Conservation (phyloP, 2,113 vertebrate genomes). For the Boulengeromyrus knoepffleri region DNA sequence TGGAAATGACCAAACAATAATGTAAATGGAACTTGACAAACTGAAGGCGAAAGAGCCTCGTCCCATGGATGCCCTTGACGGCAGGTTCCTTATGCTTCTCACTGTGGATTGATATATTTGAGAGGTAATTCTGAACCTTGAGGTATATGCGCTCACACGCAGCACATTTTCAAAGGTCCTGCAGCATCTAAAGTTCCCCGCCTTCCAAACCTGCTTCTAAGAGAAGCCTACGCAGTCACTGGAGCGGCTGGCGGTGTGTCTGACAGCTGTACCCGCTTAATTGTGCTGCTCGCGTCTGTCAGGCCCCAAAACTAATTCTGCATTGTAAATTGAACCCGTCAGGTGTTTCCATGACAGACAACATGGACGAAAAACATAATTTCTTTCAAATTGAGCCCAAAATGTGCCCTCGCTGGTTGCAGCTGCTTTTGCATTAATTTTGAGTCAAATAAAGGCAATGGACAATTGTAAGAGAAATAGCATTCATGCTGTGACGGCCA, state of each 20-base stretch:
- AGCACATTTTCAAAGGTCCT: neutral
- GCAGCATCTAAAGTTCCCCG: neutral
- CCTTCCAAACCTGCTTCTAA: neutral
- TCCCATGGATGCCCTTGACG: neutral
- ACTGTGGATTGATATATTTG: neutral
- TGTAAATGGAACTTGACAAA: neutral
- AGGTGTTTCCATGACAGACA: neutral
- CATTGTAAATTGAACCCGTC: neutral
- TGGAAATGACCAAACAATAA: neutral
- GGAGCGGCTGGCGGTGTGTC: neutral
- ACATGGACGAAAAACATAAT: neutral
- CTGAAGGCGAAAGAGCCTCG: neutral
- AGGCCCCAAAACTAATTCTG: neutral
- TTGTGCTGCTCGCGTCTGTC: neutral
- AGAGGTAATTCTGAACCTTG: too few relatives aligned
- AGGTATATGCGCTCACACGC: neutral
- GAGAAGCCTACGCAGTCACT: neutral
- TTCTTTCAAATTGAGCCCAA: conserved; percentile 14
- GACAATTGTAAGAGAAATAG: conserved; percentile 7
- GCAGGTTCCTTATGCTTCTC: neutral
- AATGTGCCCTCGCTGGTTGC: neutral
- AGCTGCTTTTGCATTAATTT: conserved; percentile 20
- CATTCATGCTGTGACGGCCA: conserved; percentile 6
- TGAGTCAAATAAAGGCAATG: conserved; percentile 12
- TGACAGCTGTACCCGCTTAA: neutral